Base-by-base conservation (phyloP, 2,797 vertebrate genomes). In the Megaceryle alcyon region DNA sequence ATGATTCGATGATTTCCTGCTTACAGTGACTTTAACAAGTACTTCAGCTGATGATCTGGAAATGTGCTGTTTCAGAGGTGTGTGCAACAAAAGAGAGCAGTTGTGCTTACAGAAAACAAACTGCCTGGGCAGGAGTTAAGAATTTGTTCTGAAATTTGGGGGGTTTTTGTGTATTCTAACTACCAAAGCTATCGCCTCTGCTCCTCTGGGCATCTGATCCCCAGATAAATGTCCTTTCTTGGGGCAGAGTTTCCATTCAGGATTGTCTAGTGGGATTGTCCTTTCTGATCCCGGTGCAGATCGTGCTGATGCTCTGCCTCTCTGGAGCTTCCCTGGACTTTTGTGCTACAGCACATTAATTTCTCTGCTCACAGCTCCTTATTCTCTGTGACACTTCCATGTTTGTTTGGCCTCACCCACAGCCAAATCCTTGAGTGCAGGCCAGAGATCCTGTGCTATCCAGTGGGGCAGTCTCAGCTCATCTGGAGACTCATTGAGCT, bases 331-430 rank as follows among this genome's bases (percentile, higher is more conserved):
- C 41, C 72, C 54, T 1, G 5, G 31, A 9, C 51, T 63, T 86
- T 16, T 39, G 29, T 51, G 60, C 76, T 11, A 0, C 23, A 21
- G 54, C 56, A 9, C 28, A 10, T 29, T 4, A 3, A 44, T 70
- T 77, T 60, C 82, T 44, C 4, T 15, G 25, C 37, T 82, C 39
- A 0, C 9, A 9, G 21, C n/a, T 93, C 68, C 75, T 80, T 9
- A 1, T 53, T 77, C 56, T 56, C 28, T 0, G 1, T 17, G 37
- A 29, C 1, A 0, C n/a, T 57, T 63, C 66, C 0, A 0, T 20
- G 49, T 51, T 59, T 66, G 41, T 82, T 89, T 85, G 75, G 39
- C 71, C 56, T 39, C 59, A 14, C 63, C 15, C 20, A 3, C 56
- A 54, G 81, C 10, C 48, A 3, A 23, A 5, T 28, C 77, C 80